phyloP scores from a whole-genome alignment of 2,888 invertebrate genomes.

The Seladonia tumulorum region DNA sequence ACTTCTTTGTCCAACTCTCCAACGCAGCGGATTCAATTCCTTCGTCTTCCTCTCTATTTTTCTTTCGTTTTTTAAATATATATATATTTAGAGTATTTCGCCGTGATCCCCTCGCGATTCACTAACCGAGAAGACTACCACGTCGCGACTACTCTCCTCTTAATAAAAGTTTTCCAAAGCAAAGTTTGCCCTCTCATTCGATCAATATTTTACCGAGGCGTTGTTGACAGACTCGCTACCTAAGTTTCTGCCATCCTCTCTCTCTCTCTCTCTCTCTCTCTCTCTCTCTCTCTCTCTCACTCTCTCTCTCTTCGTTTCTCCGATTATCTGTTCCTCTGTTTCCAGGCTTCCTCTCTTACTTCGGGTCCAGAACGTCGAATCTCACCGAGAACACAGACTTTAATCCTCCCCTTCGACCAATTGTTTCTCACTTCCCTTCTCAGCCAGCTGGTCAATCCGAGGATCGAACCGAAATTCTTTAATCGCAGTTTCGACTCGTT shows the following conservation, averaged over 20 bases:
- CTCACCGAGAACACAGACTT: not conserved
- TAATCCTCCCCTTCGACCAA: not conserved
- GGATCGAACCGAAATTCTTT: not conserved
- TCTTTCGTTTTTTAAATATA: not conserved
- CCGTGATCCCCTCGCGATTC: not conserved
- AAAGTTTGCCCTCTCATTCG: conserved; percentile 28
- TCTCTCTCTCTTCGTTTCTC: too few relatives aligned
- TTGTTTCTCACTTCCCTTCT: not conserved
- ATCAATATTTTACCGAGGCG: conserved; percentile 34
- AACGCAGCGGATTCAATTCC: conserved; percentile 6
- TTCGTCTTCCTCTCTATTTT: not conserved
- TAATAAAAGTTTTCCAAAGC: conserved; percentile 29
- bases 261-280: not conserved
- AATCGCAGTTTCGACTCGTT: not conserved
- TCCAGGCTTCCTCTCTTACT: not conserved
- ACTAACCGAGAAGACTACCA: conserved; percentile 17
- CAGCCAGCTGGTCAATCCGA: not conserved
- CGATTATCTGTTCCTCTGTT: too few relatives aligned
- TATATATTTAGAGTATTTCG: not conserved
- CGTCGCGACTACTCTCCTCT: conserved; percentile 27
- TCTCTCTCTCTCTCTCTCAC: not conserved
- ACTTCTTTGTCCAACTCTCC: conserved; percentile 16
- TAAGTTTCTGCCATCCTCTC: not conserved
- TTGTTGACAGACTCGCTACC: conserved; percentile 29
- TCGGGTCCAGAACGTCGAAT: not conserved